Evolutionary conservation across 1,140 invertebrate species (phyloP).

Genomic region (Globodera ellingtonae): DNA sequence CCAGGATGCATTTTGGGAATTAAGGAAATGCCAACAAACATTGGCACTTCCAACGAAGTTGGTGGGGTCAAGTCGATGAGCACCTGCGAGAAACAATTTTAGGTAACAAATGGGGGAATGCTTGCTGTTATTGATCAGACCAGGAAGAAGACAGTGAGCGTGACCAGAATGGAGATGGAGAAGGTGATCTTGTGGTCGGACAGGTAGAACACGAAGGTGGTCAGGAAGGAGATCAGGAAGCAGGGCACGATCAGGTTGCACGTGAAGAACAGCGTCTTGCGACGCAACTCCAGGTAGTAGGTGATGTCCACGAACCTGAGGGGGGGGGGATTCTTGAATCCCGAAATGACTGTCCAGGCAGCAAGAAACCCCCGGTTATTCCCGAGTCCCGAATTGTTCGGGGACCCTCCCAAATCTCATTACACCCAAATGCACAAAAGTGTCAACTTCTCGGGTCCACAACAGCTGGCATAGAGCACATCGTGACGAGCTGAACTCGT

Average conservation of each 20-base stretch:
- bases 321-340: slow-evolving; percentile 78
- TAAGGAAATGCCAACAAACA: slow-evolving; percentile 72
- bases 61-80: slow-evolving; percentile 94
- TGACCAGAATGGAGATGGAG: slow-evolving; percentile 97
- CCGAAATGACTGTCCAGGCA: slow-evolving; percentile 72
- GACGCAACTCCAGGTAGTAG: slow-evolving; percentile 92
- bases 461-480: slow-evolving; percentile 63
- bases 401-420: too few relatives aligned
- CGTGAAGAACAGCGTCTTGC: slow-evolving; percentile 90
- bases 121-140: slow-evolving; percentile 53
- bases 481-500: slow-evolving; percentile 47
- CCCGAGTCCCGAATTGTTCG: neutral
- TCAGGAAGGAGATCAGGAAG: slow-evolving; percentile 93
- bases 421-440: neutral
- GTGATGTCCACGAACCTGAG: slow-evolving; percentile 87
- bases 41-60: slow-evolving; percentile 88
- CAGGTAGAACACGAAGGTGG: slow-evolving; percentile 94
- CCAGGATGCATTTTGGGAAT: neutral
- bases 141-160: slow-evolving; percentile 98
- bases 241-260: slow-evolving; percentile 95
- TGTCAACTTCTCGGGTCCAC: slow-evolving; percentile 73
- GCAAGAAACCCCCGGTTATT: slow-evolving; percentile 65
- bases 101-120: neutral
- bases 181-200: slow-evolving; percentile 97
- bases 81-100: slow-evolving; percentile 67